Conservation (phyloP, 2,113 vertebrate genomes). For the Sapayoa aenigma region DNA sequence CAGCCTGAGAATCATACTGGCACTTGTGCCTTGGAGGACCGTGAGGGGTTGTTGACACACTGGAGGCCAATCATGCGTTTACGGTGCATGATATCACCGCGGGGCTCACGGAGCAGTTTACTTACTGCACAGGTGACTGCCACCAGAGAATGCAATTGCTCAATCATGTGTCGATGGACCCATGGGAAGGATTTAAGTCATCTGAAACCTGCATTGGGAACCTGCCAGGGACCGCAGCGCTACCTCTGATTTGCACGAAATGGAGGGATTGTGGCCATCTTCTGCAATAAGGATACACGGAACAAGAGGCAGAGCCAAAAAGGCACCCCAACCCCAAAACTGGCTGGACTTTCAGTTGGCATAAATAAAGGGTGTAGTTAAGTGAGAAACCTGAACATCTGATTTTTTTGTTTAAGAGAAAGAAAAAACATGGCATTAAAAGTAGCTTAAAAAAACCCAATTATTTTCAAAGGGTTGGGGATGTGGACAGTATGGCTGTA, state of each 20-base stretch:
- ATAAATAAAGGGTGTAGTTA: background rate
- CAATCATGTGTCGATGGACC: slow-evolving; percentile 43
- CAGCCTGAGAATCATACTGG: background rate
- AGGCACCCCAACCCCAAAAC: background rate
- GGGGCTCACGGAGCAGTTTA: slow-evolving; percentile 48
- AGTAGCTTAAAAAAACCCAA: too few relatives aligned
- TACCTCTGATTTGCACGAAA: background rate
- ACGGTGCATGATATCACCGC: slow-evolving; percentile 40
- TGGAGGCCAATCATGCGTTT: slow-evolving; percentile 48
- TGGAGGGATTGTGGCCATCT: background rate
- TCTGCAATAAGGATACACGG: background rate
- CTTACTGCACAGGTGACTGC: slow-evolving; percentile 62
- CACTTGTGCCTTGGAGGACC: slow-evolving; percentile 11
- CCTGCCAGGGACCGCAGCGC: slow-evolving; percentile 28
- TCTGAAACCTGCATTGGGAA: slow-evolving; percentile 41
- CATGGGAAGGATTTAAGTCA: slow-evolving; percentile 54
- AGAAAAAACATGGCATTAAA: background rate
- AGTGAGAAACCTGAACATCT: too few relatives aligned
- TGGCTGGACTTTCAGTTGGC: background rate
- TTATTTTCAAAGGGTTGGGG: background rate
- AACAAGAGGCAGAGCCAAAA: background rate
- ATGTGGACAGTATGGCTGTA: background rate
- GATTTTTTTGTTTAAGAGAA: too few relatives aligned
- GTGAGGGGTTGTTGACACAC: slow-evolving; percentile 47
- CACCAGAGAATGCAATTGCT: slow-evolving; percentile 65